Base-by-base conservation (phyloP, 2,797 vertebrate genomes). In the Molothrus aeneus region DNA sequence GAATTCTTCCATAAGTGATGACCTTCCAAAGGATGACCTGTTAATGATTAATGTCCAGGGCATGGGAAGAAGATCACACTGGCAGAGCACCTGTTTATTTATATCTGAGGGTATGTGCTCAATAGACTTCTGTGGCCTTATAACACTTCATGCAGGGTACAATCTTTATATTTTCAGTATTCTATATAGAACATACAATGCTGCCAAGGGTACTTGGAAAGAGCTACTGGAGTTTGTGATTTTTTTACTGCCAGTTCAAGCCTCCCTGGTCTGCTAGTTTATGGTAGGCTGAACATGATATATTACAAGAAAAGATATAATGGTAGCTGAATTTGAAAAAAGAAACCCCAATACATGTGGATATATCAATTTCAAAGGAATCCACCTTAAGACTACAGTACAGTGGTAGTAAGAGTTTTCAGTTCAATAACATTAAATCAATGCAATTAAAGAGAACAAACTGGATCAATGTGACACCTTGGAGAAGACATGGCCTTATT, bases 381-480 rank as follows among this genome's bases (percentile, higher is more conserved):
- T 87, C 71, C 28, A 80, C 92, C 68, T 91, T 94, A 93, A 92
- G 21, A 42, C 48, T 82, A 40, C 15, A 22, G 73, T 77, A 84
- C 20, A 68, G 17, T 51, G 29, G 9, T 53, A 38, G 48, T 77
- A 80, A 87, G 43, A 68, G 18, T 32, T 85, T 92, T 77, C 61
- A 66, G 79, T 71, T 96, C 94, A 88, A 92, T 94, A 95, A 56
- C 64, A 57, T 57, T 71, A 86, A 94, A 92, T 95, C 92, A 90
- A 80, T 94, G 82, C 57, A 94, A 94, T 95, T 95, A 94, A 72
- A 85, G 68, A 80, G 75, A 90, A 80, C 48, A 94, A 92, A 80
- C 65, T 57, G n/a, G 48, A 95, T 96, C 82, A 83, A 90, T 92
- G 72, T 68, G 86, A 86, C 69, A 83, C 85, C 79, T 73, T 74